A percentile compares a stretch with the other conserved stretches of the same genome.
These are phyloP conservation scores for Muntiacus muntjak DNA, from an alignment of 2,113 vertebrate species.

Conservation along the genomic window DNA sequence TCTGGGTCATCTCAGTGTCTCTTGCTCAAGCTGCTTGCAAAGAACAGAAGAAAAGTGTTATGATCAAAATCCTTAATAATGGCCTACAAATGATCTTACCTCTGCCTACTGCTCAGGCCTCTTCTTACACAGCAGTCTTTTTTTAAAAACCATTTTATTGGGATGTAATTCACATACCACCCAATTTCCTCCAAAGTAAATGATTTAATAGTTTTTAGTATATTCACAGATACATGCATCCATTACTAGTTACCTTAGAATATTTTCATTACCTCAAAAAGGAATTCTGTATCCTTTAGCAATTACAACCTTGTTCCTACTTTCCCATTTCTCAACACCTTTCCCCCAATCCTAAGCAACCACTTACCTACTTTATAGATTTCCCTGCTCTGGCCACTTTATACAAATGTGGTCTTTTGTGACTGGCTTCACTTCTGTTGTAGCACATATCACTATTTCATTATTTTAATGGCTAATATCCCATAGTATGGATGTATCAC, in stretches of 20 bases:
- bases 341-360: neutral
- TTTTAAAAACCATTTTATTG: neutral
- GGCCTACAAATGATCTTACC: neutral
- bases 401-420: neutral
- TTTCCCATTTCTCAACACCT: neutral
- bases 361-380: neutral
- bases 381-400: neutral
- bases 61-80: neutral
- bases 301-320: neutral
- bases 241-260: neutral
- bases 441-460: neutral
- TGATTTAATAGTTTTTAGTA: neutral
- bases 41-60: neutral
- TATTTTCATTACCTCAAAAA: neutral
- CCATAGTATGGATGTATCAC: neutral
- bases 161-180: neutral
- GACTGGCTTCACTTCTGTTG: neutral
- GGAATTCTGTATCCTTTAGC: neutral
- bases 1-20: neutral
- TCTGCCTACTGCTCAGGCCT: neutral
- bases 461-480: neutral
- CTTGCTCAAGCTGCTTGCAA: neutral
- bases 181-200: neutral
- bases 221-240: neutral
- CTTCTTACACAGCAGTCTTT: neutral